Base-by-base conservation (phyloP, 2,113 vertebrate genomes). In the Hippocampus guttulatus region DNA sequence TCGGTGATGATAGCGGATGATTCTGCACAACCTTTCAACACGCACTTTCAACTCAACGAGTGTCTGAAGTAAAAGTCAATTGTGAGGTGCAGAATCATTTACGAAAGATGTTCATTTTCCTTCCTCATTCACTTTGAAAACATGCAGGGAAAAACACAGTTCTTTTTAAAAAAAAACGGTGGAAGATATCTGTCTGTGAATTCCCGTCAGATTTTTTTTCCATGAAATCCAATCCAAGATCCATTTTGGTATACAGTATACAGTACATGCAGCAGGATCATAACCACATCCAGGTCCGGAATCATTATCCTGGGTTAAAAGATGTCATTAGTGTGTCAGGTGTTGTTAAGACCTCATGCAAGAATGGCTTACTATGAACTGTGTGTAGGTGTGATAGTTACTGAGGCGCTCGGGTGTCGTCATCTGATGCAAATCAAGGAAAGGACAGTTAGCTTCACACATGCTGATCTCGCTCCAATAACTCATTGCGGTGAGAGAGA, bases 361-460 rank as follows among this genome's bases (percentile, higher is more conserved):
- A 75, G 79, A n/a, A 66, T 69, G n/a, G 20, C 85, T 88, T 87
- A 88, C 85, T 76, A 87, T 85, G 79, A 75, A 76, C 75, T 80
- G 80, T 81, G 79, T 79, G 83, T 72, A 80, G 84, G 57, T 66
- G 69, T 83, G 78, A 88, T 76, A 73, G 78, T 83, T 85, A 84
- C 33, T 69, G 82, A 76, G 73, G 79, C 61, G 71, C 71, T 83
- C 78, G 73, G 70, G 58, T 64, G 64, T 77, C 73, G 76, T 82
- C 81, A 40, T 87, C 86, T n/a, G 85, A 84, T 82, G 81, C 77
- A 77, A 30, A 30, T 85, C 71, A 80, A 81, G 85, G 77, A 85
- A 81, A 88, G 67, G 67, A 86, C 58, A 81, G 76, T 87, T 77
- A 83, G 73, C 70, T 88, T 81, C 55, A 62, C 30, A 81, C 75